Evolutionary conservation across 2,888 invertebrate species (phyloP).

Genomic region (Ennomos fuscantarius): DNA sequence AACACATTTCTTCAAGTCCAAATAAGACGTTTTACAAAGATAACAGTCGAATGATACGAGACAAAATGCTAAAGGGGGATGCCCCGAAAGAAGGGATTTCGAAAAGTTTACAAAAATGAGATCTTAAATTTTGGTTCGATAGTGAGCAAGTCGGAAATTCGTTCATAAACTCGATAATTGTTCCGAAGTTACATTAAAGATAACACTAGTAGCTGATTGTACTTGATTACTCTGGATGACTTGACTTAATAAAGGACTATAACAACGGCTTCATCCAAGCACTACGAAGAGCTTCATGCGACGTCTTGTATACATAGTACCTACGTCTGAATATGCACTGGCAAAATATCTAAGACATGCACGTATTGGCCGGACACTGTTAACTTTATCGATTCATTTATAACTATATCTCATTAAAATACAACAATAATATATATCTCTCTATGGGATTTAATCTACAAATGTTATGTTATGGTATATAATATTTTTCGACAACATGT

Average conservation of each 20-base stretch:
- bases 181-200: slow-evolving; percentile 57
- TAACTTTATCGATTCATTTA: slow-evolving; percentile 66
- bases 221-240: slow-evolving; percentile 68
- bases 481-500: slow-evolving; percentile 74
- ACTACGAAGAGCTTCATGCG: slow-evolving; percentile 65
- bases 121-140: slow-evolving; percentile 80
- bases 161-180: slow-evolving; percentile 69
- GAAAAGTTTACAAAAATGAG: slow-evolving; percentile 68
- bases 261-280: slow-evolving; percentile 59
- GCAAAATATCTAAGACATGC: slow-evolving; percentile 73
- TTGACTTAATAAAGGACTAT: slow-evolving; percentile 52
- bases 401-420: slow-evolving; percentile 69
- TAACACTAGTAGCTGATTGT: slow-evolving; percentile 69
- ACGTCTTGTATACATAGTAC: slow-evolving; percentile 59
- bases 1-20: slow-evolving; percentile 9
- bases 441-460: slow-evolving; percentile 78
- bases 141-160: slow-evolving; percentile 78
- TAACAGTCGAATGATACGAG: slow-evolving; percentile 36
- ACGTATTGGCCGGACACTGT: slow-evolving; percentile 79
- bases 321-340: slow-evolving; percentile 66
- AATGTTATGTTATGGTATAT: slow-evolving; percentile 69
- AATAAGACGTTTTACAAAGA: slow-evolving; percentile 36
- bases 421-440: slow-evolving; percentile 79
- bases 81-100: slow-evolving; percentile 40
- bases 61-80: slow-evolving; percentile 28